Base-by-base conservation (phyloP, 2,888 invertebrate species). In the Leptothorax acervorum region DNA sequence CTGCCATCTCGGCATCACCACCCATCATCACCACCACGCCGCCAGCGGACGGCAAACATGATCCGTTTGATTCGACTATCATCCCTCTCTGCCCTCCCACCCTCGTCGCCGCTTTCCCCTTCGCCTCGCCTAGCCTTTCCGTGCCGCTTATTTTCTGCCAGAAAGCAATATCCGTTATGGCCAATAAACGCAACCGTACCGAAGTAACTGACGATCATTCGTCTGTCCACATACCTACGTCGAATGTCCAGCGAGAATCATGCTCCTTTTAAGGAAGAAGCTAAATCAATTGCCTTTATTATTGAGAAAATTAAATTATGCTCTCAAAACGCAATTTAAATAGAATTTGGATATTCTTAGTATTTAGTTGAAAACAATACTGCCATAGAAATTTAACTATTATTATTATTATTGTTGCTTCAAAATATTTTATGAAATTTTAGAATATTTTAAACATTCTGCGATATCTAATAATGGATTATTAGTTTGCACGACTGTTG, bases 61-160 rank as follows among this genome's bases (percentile, higher is more conserved):
- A 91, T 91, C 89, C 90, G 88, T 91, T 92, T 86, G 86, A 88
- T 92, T 90, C 89, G 84, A 74, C 85, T 74, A 75, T 81, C 82
- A 82, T 55, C 28, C 83, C 71, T 83, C 39, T 81, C 79, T 35
- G 18, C 57, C 74, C 63, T 51, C 12, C 62, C 63, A 73, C 60
- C 23, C 57, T 39, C 57, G 23, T 39, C 66, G 18, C 57, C 57
- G 42, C 28, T 31, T 42, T 31, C 42, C 31, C 45, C 55, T 8
- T 39, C 31, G 31, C 51, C 62, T 65, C 68, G 63, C 31, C 51
- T 15, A 31, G 31, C 57, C 39, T 83, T 68, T 74, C 70, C 81
- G 55, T 76, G 60, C 70, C 75, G 76, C 84, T 83, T 86, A 83
- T 85, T 88, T 85, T 85, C 85, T 73, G 83, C 42, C 66, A 68